Base-by-base conservation (phyloP, 2,888 invertebrate genomes). In the Lomographa bimaculata region DNA sequence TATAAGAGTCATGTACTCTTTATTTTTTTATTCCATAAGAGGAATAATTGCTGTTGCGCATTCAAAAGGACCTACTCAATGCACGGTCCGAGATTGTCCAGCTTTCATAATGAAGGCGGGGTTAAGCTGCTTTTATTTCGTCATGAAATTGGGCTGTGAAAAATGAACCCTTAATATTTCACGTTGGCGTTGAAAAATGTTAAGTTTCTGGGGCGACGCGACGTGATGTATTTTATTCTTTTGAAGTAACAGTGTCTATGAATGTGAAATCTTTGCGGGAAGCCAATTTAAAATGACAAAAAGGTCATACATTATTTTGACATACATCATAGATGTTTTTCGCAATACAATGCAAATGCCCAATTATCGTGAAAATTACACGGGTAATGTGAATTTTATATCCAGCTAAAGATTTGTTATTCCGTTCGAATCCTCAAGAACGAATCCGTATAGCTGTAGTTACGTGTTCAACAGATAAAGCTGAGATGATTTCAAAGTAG, bases 51-150 rank as follows among this genome's bases (percentile, higher is more conserved):
- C n/a, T n/a, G n/a, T n/a, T n/a, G n/a, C n/a, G n/a, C n/a, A 64
- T 68, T 73, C 65, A 62, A 71, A 71, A 66, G 63, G 63, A 50
- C 59, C 58, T 64, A 53, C 46, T 28, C 44, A 23, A 34, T 36
- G 38, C 43, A 43, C 46, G 38, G 28, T 32, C 36, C 40, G 44
- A 54, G 55, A 46, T 50, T 50, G 59, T 57, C 57, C 60, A 51
- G 54, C 55, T 50, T 53, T 52, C 51, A 54, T 55, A 54, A 55
- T 54, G 56, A 63, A 41, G 47, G 45, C 30, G 28, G 34, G 47
- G 53, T 54, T 49, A 39, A 48, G 45, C 28, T 34, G 35, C 20
- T 37, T 40, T 29, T 50, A 46, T 50, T 42, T 37, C 29, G 29
- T 41, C 16, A 26, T 30, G 7, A 36, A 37, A 30, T 38, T 11